Evolutionary conservation across 2,113 vertebrate species (phyloP).

Genomic region (Poeciliopsis occidentalis): DNA sequence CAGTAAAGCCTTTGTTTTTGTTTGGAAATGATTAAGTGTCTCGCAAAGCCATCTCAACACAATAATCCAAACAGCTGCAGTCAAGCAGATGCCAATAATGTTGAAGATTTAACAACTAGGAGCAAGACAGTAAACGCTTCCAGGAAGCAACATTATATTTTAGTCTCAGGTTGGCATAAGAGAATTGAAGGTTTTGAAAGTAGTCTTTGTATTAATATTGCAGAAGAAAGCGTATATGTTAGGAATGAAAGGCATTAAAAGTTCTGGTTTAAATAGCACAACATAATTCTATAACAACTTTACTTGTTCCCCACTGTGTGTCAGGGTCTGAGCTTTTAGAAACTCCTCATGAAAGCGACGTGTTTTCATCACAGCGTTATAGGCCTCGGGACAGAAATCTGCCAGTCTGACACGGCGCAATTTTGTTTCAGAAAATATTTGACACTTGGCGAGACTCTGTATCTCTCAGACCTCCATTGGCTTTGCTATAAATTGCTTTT

Average conservation of each 20-base stretch:
- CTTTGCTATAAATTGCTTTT: conserved; percentile 74
- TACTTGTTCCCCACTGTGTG: neutral
- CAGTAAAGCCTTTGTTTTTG: too few species aligned
- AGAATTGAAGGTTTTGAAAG: neutral
- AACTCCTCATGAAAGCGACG: conserved; percentile 11
- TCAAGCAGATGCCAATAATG: neutral
- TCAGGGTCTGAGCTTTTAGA: conserved; percentile 6
- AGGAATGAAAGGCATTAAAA: neutral
- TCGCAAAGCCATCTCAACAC: neutral
- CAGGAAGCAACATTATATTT: neutral
- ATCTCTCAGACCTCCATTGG: conserved; percentile 58
- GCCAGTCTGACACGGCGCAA: conserved; percentile 48
- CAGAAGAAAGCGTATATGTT: neutral
- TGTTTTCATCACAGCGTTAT: conserved; percentile 25
- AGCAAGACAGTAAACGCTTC: neutral
- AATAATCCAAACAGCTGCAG: neutral
- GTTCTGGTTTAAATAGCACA: neutral
- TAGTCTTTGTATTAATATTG: neutral
- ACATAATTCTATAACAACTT: neutral
- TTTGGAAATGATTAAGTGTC: too few species aligned
- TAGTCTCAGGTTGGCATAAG: neutral
- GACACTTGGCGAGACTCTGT: conserved; percentile 46
- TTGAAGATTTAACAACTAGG: neutral
- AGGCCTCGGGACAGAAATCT: conserved; percentile 40
- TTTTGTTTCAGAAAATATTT: conserved; percentile 62